These are phyloP conservation scores for Columba livia DNA, from an alignment of 2,113 vertebrate species.

Conservation along the genomic window DNA sequence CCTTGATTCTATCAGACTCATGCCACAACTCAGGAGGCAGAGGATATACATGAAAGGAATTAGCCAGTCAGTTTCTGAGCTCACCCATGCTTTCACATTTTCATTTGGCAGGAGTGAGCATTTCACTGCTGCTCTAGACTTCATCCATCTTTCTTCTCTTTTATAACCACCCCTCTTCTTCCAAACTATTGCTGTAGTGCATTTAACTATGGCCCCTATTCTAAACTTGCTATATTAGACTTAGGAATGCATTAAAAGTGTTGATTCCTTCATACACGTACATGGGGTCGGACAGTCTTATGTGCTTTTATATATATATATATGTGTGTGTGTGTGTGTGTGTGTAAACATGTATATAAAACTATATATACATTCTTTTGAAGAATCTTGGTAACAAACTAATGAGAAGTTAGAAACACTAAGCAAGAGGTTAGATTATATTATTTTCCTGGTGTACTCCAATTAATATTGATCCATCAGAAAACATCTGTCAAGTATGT, in stretches of 20 bases:
- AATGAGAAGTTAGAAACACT: not conserved
- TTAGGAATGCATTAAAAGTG: not conserved
- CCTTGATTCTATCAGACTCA: not conserved
- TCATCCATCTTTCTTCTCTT: not conserved
- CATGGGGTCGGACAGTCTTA: not conserved
- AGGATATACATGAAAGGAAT: not conserved
- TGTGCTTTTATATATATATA: not conserved
- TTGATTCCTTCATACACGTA: not conserved
- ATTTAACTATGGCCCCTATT: not conserved
- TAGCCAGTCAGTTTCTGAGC: not conserved
- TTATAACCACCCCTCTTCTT: not conserved
- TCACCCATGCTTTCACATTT: not conserved
- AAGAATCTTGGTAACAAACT: not conserved
- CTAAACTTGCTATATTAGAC: not conserved
- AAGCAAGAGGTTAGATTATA: not conserved
- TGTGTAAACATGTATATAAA: not conserved
- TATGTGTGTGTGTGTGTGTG: not conserved
- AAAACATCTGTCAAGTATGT: not conserved
- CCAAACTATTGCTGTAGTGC: not conserved
- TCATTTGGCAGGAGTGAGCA: not conserved
- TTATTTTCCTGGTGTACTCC: not conserved
- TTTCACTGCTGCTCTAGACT: not conserved
- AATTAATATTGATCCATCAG: not conserved
- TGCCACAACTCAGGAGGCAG: not conserved
- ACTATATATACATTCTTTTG: not conserved